Conservation (phyloP, 2,113 vertebrate genomes). For the Syngnathoides biaculeatus region DNA sequence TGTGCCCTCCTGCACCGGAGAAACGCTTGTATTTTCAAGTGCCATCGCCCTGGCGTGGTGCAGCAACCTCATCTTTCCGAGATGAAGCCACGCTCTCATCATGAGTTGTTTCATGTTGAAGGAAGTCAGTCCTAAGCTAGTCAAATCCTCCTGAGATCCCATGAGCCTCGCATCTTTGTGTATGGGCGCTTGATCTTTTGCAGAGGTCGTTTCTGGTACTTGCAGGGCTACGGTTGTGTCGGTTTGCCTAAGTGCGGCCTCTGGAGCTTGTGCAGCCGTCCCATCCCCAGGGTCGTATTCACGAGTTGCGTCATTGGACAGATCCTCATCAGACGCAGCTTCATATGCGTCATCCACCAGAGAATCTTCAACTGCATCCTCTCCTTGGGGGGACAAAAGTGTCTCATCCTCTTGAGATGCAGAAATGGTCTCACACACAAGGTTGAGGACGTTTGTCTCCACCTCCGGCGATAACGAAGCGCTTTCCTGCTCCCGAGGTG, state of each 20-base stretch:
- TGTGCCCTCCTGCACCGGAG: neutral
- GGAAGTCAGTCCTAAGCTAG: neutral
- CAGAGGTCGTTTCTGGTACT: neutral
- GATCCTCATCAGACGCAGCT: no score
- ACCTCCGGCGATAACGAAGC: neutral
- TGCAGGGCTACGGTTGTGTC: neutral
- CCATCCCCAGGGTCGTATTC: neutral
- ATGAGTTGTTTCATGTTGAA: constrained; percentile 3
- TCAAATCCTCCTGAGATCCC: neutral
- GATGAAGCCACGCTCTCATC: constrained; percentile 1
- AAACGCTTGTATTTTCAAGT: neutral
- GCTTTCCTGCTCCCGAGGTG: neutral
- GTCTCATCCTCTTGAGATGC: neutral
- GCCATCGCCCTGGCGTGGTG: neutral
- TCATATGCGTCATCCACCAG: neutral
- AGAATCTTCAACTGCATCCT: neutral
- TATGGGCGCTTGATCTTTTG: neutral
- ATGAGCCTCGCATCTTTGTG: neutral
- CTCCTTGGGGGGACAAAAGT: neutral
- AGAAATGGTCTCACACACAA: neutral
- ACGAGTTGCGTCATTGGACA: neutral
- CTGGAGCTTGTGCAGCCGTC: neutral
- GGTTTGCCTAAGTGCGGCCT: no score
- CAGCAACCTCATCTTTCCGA: neutral
- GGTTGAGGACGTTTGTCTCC: neutral